These are phyloP conservation scores for Nycticorax nycticorax DNA, from an alignment of 2,113 vertebrate genomes.

Conservation along the genomic window DNA sequence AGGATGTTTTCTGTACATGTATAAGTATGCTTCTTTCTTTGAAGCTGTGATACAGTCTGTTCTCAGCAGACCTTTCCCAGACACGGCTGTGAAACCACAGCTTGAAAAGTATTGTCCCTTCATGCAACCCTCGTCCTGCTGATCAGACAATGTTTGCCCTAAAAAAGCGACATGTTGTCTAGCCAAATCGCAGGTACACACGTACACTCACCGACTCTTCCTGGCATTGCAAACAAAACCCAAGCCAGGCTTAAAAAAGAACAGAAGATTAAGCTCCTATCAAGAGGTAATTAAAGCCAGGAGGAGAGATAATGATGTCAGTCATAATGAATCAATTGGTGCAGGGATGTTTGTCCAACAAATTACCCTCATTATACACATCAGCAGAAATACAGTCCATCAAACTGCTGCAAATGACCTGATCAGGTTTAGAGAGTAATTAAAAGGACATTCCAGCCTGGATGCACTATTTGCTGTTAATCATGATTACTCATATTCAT, in stretches of 20 bases:
- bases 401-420: background rate
- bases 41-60: background rate
- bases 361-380: slow-evolving; percentile 3
- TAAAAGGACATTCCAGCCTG: slow-evolving; percentile 42
- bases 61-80: background rate
- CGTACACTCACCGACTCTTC: background rate
- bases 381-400: slow-evolving; percentile 26
- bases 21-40: background rate
- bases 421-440: background rate
- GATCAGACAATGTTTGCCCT: background rate
- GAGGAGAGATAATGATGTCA: slow-evolving; percentile 6
- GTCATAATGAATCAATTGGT: background rate
- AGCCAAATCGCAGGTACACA: background rate
- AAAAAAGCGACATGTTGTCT: background rate
- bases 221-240: background rate
- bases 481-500: background rate
- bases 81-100: background rate
- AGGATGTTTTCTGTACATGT: background rate
- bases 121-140: background rate
- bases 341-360: slow-evolving; percentile 59
- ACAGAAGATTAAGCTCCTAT: slow-evolving; percentile 28
- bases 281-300: slow-evolving; percentile 43
- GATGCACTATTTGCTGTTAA: slow-evolving; percentile 30
- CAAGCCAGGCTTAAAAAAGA: background rate
- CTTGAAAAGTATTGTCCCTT: background rate